Percentiles rank a stretch among this genome's conserved stretches.
phyloP scores from a whole-genome alignment of 2,797 vertebrate species.

The Xerus rutilus region DNA sequence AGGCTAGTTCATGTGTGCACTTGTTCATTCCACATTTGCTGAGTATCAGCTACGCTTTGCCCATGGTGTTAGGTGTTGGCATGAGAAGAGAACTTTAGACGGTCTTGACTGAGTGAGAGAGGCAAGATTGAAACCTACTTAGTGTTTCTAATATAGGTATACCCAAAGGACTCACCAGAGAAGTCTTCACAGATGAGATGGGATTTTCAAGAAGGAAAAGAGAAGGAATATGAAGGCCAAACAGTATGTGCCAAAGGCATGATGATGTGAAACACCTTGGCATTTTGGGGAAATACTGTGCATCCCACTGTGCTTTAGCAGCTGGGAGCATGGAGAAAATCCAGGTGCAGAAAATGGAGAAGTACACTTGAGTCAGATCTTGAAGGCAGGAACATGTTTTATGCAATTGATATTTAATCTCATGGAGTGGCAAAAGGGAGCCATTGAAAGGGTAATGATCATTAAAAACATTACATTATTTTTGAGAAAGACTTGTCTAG shows the following conservation, averaged over 20 bases:
- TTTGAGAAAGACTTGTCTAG: not conserved
- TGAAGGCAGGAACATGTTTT: not conserved
- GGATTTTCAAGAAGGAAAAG: not conserved
- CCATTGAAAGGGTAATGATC: not conserved
- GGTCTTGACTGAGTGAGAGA: not conserved
- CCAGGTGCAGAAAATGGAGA: not conserved
- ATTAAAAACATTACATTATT: not conserved
- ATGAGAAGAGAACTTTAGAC: not conserved
- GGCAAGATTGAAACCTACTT: not conserved
- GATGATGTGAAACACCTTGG: not conserved
- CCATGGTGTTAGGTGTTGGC: not conserved
- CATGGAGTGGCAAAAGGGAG: not conserved
- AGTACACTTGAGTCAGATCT: not conserved
- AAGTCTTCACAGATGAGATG: not conserved
- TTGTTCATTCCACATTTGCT: not conserved
- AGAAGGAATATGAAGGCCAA: not conserved
- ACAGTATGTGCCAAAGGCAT: not conserved
- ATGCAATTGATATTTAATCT: not conserved
- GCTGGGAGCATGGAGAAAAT: not conserved
- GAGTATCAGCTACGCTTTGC: not conserved
- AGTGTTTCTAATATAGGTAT: not conserved
- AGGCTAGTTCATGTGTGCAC: not conserved
- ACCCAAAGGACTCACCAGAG: not conserved
- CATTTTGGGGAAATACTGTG: not conserved
- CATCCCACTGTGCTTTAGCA: not conserved